Conservation (phyloP, 1,140 invertebrate genomes). For the Macrocentrus cingulum region DNA sequence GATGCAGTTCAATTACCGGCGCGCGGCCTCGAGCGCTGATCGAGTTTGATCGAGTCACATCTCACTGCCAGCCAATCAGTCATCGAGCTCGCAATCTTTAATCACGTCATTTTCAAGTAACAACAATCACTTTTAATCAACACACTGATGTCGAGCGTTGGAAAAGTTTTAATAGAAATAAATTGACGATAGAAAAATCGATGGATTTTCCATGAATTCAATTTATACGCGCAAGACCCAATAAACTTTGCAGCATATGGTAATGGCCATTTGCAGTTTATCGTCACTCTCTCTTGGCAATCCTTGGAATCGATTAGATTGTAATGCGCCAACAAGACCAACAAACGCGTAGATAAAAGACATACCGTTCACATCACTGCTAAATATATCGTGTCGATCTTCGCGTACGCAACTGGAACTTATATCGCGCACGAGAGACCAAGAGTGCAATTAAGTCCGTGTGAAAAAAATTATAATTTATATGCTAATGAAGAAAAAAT, state of each 20-base stretch:
- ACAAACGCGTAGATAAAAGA: conserved; percentile 16
- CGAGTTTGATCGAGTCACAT: background rate
- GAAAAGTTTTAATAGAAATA: background rate
- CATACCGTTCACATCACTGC: too few species aligned
- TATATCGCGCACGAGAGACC: conserved; percentile 2
- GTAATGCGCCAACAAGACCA: conserved; percentile 18
- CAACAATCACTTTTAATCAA: background rate
- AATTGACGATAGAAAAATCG: background rate
- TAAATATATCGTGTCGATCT: too few species aligned
- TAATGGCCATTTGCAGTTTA: conserved; percentile 16
- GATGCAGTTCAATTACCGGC: conserved; percentile 16
- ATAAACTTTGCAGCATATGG: conserved; percentile 19
- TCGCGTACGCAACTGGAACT: background rate
- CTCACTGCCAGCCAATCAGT: background rate
- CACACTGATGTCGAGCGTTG: too few species aligned
- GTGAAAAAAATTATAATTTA: conserved; percentile 17
- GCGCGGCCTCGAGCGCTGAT: conserved; percentile 1
- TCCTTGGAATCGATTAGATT: conserved; percentile 21
- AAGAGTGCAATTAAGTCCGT: conserved; percentile 17
- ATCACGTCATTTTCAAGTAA: background rate
- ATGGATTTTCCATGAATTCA: background rate
- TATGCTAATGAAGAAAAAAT: conserved; percentile 19
- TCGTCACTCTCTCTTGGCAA: conserved; percentile 17
- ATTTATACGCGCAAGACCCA: background rate
- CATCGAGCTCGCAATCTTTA: background rate